Evolutionary conservation across 2,113 vertebrate species (phyloP).

Genomic region (Enhydra lutris): DNA sequence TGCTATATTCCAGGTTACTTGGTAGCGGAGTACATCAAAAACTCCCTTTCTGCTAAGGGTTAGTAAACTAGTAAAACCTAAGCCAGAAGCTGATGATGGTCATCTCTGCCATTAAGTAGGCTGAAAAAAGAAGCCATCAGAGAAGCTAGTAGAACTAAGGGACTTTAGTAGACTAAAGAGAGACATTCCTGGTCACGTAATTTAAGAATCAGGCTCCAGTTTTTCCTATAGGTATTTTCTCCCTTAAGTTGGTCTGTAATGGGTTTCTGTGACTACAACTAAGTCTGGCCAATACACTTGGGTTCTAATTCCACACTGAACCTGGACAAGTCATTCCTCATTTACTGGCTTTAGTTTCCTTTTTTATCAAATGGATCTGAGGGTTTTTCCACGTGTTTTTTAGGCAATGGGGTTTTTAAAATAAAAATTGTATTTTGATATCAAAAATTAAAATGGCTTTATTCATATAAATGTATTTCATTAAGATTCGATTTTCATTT

Average conservation of each 20-base stretch:
- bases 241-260: neutral
- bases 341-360: neutral
- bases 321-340: neutral
- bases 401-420: neutral
- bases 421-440: conserved; percentile 7
- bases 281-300: neutral
- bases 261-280: neutral
- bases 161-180: neutral
- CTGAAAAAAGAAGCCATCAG: conserved; percentile 10
- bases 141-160: neutral
- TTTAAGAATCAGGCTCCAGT: conserved; percentile 20
- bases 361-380: neutral
- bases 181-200: neutral
- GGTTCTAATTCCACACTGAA: neutral
- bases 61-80: neutral
- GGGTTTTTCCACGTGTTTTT: neutral
- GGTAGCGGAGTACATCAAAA: neutral
- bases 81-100: neutral
- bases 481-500: conserved; percentile 34
- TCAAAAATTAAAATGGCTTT: conserved; percentile 35
- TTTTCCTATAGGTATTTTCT: neutral
- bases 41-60: neutral
- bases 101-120: neutral
- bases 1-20: neutral
- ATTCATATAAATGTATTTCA: conserved; percentile 8